Conservation (phyloP, 2,113 vertebrate species). For the Smithornis capensis region DNA sequence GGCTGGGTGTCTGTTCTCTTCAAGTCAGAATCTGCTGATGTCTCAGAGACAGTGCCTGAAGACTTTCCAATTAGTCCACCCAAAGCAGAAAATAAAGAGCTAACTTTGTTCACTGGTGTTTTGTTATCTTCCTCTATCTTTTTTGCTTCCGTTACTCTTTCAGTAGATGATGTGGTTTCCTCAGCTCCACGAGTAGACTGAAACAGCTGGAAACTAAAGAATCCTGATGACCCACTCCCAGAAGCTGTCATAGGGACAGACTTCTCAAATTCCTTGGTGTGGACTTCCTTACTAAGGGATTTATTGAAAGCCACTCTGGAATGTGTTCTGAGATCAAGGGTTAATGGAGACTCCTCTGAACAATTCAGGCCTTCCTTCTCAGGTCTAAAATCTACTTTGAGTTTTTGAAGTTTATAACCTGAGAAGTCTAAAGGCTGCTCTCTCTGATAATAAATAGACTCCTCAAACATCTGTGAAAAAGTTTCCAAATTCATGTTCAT, state of each 20-base stretch:
- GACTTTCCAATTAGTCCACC: slow-evolving; percentile 74
- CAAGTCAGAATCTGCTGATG: not conserved
- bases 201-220: slow-evolving; percentile 72
- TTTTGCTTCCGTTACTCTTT: slow-evolving; percentile 74
- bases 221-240: slow-evolving; percentile 55
- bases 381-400: slow-evolving; percentile 80
- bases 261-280: not conserved
- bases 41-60: slow-evolving; percentile 69
- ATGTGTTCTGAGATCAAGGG: slow-evolving; percentile 83
- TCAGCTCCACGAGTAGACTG: slow-evolving; percentile 60
- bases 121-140: slow-evolving; percentile 76
- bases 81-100: slow-evolving; percentile 84
- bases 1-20: slow-evolving; percentile 15
- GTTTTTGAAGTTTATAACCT: slow-evolving; percentile 83
- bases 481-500: slow-evolving; percentile 88
- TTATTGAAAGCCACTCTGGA: slow-evolving; percentile 2
- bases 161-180: slow-evolving; percentile 61
- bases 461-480: slow-evolving; percentile 88
- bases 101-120: slow-evolving; percentile 75
- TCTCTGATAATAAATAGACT: slow-evolving; percentile 79
- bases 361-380: slow-evolving; percentile 24
- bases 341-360: slow-evolving; percentile 68
- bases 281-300: not conserved
- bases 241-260: not conserved
- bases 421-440: slow-evolving; percentile 85